A percentile compares a stretch with the other conserved stretches of the same genome.
phyloP scores from a whole-genome alignment of 2,113 vertebrate species.

The Polypterus bichir region DNA sequence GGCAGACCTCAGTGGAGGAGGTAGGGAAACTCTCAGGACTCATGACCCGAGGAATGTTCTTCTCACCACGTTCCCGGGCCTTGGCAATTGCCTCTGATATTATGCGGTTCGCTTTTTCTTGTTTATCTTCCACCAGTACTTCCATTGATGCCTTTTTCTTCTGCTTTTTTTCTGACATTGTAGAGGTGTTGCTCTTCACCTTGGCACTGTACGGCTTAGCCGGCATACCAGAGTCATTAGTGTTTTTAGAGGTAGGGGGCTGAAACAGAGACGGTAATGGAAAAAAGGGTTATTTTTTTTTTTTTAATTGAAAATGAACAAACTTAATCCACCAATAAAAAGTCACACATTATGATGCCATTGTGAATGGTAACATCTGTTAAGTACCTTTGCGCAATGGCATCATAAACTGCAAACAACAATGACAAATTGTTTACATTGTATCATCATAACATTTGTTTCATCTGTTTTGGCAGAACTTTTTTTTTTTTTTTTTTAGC shows the following conservation, averaged over 20 bases:
- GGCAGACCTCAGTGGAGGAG: constrained; percentile 64
- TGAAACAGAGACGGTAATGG: constrained; percentile 18
- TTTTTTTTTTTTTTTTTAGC: too few species aligned
- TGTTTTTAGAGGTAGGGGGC: constrained; percentile 82
- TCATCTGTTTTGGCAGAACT: too few species aligned
- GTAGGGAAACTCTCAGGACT: constrained; percentile 92
- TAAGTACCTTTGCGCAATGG: not conserved
- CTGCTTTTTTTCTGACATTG: constrained; percentile 62
- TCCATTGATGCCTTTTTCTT: constrained; percentile 64
- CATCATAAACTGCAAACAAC: too few species aligned
- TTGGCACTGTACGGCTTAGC: constrained; percentile 77
- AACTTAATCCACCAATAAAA: not conserved
- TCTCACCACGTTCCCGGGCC: constrained; percentile 86
- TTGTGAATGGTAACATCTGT: constrained; percentile 11
- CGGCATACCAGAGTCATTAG: constrained; percentile 75
- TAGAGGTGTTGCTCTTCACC: constrained; percentile 67
- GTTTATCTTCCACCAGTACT: constrained; percentile 68
- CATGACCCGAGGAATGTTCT: constrained; percentile 94
- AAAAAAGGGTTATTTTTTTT: too few species aligned
- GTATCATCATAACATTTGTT: too few species aligned
- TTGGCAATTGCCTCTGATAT: constrained; percentile 95
- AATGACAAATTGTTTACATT: too few species aligned
- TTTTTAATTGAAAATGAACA: too few species aligned
- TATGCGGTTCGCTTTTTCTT: constrained; percentile 95
- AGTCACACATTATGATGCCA: constrained; percentile 1